These are phyloP conservation scores for Cabera pusaria DNA, from an alignment of 2,888 invertebrate genomes.

Conservation along the genomic window DNA sequence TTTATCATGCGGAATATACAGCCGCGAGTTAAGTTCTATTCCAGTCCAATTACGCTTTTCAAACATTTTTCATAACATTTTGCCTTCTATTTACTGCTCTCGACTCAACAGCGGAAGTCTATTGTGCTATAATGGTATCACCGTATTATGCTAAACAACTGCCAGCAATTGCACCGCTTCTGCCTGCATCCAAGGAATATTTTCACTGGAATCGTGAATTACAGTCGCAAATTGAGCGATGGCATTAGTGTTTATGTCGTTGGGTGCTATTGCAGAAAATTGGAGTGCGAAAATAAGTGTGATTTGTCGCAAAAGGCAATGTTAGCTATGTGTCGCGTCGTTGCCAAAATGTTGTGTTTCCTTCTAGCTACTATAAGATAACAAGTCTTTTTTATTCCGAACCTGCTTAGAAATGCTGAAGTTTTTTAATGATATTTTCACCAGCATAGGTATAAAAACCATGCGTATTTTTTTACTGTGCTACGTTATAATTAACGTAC, in stretches of 20 bases:
- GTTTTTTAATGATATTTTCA: too few species aligned
- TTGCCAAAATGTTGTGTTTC: slow-evolving; percentile 21
- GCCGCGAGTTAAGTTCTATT: too few species aligned
- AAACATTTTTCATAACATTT: slow-evolving; percentile 26
- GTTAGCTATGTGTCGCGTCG: too few species aligned
- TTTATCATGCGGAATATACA: too few species aligned
- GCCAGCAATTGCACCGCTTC: slow-evolving; percentile 61
- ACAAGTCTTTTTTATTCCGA: too few species aligned
- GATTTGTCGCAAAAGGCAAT: slow-evolving; percentile 8
- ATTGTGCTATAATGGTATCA: slow-evolving; percentile 67
- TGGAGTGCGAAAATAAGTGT: slow-evolving; percentile 19
- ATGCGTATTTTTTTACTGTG: too few species aligned
- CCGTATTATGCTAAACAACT: slow-evolving; percentile 76
- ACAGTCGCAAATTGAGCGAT: slow-evolving; percentile 54
- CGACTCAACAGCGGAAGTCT: slow-evolving; percentile 38
- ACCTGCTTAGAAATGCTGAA: too few species aligned
- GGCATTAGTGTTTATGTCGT: slow-evolving; percentile 31
- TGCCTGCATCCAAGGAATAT: slow-evolving; percentile 33
- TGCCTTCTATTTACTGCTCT: slow-evolving; percentile 23
- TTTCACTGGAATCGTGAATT: slow-evolving; percentile 63
- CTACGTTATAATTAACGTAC: too few species aligned
- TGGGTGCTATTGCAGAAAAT: slow-evolving; percentile 22
- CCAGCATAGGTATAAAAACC: too few species aligned
- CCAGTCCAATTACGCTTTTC: slow-evolving; percentile 18
- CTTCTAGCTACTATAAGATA: too few species aligned